Percentiles rank a stretch among this genome's conserved stretches.
These are phyloP conservation scores for Pseudanteris insignis DNA, from an alignment of 2,888 invertebrate genomes.

Conservation along the genomic window DNA sequence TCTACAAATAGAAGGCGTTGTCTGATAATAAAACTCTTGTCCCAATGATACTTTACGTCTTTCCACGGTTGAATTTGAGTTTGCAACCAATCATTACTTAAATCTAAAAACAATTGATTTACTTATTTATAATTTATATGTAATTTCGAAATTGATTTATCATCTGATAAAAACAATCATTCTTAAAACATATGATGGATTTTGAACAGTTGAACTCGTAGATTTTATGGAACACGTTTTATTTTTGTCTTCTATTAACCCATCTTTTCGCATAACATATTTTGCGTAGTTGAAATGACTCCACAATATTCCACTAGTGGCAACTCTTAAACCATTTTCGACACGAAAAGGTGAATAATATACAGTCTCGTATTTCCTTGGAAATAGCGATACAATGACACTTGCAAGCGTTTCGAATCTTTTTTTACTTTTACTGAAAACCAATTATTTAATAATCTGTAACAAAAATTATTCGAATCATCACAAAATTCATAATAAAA, in stretches of 20 bases:
- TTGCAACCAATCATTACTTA: constrained; percentile 8
- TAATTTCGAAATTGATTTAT: too few species aligned
- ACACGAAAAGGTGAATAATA: constrained; percentile 8
- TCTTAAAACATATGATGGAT: too few species aligned
- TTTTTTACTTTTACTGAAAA: too few species aligned
- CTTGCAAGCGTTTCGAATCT: neutral
- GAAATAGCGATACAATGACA: neutral
- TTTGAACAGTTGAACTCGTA: too few species aligned
- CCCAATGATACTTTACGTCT: constrained; percentile 4
- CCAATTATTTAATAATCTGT: too few species aligned
- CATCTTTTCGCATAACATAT: constrained; percentile 10
- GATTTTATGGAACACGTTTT: too few species aligned
- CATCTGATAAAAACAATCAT: too few species aligned
- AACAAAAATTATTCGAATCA: too few species aligned
- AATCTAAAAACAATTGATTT: too few species aligned
- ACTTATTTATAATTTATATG: too few species aligned
- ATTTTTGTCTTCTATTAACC: constrained; percentile 1
- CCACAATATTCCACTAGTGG: constrained; percentile 13
- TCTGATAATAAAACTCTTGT: neutral
- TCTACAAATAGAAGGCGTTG: constrained; percentile 1
- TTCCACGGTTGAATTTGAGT: constrained; percentile 1
- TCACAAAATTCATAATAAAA: too few species aligned
- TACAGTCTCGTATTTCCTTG: neutral
- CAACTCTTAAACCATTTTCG: neutral
- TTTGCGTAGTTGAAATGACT: constrained; percentile 8